Conservation (phyloP, 2,888 invertebrate genomes). For the Choristoneura rosaceana region DNA sequence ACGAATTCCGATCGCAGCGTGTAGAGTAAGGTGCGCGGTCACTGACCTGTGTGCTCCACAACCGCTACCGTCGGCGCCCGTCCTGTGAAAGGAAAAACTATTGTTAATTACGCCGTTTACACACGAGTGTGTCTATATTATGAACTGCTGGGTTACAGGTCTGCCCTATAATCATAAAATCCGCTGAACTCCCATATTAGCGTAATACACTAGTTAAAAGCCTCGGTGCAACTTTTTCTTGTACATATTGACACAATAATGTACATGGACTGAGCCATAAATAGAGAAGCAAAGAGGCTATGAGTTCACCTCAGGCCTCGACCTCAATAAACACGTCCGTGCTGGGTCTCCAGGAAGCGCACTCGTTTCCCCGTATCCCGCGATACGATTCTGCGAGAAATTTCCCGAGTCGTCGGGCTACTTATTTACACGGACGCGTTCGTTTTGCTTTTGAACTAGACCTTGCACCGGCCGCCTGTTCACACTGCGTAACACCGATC, state of each 20-base stretch:
- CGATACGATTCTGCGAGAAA: conserved; percentile 21
- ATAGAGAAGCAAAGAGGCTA: conserved; percentile 30
- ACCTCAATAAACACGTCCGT: conserved; percentile 31
- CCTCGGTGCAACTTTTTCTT: not conserved
- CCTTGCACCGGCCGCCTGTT: conserved; percentile 49
- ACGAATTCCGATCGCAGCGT: conserved; percentile 75
- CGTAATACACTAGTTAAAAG: conserved; percentile 45
- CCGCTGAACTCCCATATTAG: conserved; percentile 48
- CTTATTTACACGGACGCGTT: conserved; percentile 35
- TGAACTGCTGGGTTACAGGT: conserved; percentile 67
- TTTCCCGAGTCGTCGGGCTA: conserved; percentile 14
- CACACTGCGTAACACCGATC: conserved; percentile 58
- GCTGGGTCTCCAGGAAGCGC: conserved; percentile 29
- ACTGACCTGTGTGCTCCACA: conserved; percentile 77
- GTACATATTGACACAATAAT: conserved; percentile 13
- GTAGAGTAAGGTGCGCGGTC: conserved; percentile 68
- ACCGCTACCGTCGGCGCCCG: conserved; percentile 70
- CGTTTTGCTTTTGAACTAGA: conserved; percentile 55
- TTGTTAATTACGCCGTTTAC: conserved; percentile 71
- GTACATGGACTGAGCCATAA: conserved; percentile 27
- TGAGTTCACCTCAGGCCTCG: conserved; percentile 26
- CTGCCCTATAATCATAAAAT: conserved; percentile 64
- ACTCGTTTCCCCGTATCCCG: conserved; percentile 31
- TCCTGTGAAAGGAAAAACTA: conserved; percentile 72
- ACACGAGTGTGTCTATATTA: conserved; percentile 69